These are phyloP conservation scores for Pavo muticus DNA, from an alignment of 2,113 vertebrate genomes.

Conservation along the genomic window DNA sequence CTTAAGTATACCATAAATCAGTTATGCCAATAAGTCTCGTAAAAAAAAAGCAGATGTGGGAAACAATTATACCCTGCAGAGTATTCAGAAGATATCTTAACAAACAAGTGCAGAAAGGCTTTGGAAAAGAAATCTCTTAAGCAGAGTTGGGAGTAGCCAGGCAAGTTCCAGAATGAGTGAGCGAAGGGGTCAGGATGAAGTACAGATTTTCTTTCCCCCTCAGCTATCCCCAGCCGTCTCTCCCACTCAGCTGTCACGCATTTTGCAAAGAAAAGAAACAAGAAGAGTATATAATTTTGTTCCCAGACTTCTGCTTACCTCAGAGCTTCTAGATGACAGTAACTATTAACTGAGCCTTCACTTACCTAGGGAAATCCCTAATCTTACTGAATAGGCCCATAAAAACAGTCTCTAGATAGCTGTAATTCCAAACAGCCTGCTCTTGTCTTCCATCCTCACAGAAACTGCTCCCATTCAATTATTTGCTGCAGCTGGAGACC, in stretches of 20 bases:
- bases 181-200: background rate
- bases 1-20: background rate
- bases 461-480: background rate
- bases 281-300: background rate
- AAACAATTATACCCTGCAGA: background rate
- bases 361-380: slow-evolving; percentile 18
- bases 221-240: background rate
- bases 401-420: background rate
- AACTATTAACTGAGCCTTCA: background rate
- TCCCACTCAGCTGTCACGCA: slow-evolving; percentile 25
- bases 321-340: background rate
- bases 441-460: background rate
- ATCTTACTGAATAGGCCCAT: background rate
- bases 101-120: background rate
- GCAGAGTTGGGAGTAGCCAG: background rate
- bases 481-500: background rate
- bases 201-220: slow-evolving; percentile 19
- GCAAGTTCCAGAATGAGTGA: background rate
- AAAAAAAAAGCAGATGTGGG: background rate
- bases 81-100: background rate
- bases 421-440: background rate
- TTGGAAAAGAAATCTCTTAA: background rate
- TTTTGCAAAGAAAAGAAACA: slow-evolving; percentile 24
- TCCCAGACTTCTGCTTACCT: slow-evolving; percentile 29
- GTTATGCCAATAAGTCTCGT: background rate